Evolutionary conservation across 2,797 vertebrate species (phyloP).

Genomic region (Ctenopoma kingsleyae): DNA sequence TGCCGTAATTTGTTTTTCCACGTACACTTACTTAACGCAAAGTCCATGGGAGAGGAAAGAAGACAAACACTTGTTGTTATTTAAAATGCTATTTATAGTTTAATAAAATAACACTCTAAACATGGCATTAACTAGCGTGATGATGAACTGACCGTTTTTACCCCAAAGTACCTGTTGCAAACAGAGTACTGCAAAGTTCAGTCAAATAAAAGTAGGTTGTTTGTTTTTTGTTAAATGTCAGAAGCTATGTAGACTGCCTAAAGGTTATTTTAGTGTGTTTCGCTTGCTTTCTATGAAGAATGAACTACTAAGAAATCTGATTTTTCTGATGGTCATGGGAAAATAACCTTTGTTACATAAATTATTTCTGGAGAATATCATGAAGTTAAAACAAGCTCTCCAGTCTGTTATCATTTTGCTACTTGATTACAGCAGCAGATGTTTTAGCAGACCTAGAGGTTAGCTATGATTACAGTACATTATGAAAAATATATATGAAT

Average conservation of each 20-base stretch:
- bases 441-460: not conserved
- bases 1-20: constrained; percentile 14
- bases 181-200: not conserved
- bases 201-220: not conserved
- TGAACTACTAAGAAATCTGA: not conserved
- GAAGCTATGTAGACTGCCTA: not conserved
- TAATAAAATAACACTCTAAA: not conserved
- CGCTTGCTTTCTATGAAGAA: not conserved
- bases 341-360: not conserved
- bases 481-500: not conserved
- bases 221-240: not conserved
- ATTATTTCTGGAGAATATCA: not conserved
- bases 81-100: not conserved
- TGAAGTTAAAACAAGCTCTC: not conserved
- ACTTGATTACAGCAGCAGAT: not conserved
- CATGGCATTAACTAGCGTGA: no score
- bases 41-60: not conserved
- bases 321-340: not conserved
- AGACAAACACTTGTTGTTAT: not conserved
- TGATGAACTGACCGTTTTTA: constrained; percentile 8
- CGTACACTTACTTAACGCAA: not conserved
- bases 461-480: not conserved
- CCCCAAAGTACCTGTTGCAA: constrained; percentile 12
- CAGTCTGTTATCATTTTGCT: not conserved
- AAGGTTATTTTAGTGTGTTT: not conserved